Conservation (phyloP, 2,888 invertebrate genomes). For the Drosophila neotestacea region DNA sequence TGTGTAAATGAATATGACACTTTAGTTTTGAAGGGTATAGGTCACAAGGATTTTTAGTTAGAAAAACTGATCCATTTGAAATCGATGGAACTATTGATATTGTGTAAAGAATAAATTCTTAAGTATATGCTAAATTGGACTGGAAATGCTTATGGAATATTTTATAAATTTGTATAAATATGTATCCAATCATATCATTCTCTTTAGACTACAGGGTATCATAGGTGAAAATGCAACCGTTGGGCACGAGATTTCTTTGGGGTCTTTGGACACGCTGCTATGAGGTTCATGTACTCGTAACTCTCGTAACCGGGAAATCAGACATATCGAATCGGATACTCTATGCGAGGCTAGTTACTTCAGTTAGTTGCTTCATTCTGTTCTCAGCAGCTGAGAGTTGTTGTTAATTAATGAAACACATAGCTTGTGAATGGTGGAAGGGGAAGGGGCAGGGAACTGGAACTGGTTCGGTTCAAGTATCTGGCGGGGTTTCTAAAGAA, state of each 20-base stretch:
- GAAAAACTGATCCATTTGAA: too few relatives aligned
- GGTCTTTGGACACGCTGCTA: constrained; percentile 7
- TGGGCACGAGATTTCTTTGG: constrained; percentile 2
- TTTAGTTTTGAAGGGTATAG: too few relatives aligned
- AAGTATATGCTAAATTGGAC: too few relatives aligned
- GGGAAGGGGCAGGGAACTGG: constrained; percentile 3
- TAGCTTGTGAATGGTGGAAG: constrained; percentile 2
- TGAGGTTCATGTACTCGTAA: constrained; percentile 11
- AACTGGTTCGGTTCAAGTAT: constrained; percentile 49
- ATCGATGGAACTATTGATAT: too few relatives aligned
- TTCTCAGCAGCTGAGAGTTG: constrained; percentile 23
- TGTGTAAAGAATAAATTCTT: too few relatives aligned
- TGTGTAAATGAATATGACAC: too few relatives aligned
- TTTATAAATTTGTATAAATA: too few relatives aligned
- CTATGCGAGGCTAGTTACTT: constrained; percentile 49
- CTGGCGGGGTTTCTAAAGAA: constrained; percentile 48
- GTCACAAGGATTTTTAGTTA: too few relatives aligned
- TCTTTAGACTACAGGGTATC: constrained; percentile 2
- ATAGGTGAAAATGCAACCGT: constrained; percentile 1
- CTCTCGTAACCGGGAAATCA: constrained; percentile 38
- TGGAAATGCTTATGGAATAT: too few relatives aligned
- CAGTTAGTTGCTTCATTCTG: constrained; percentile 22
- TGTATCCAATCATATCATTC: background rate
- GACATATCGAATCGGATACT: constrained; percentile 55
- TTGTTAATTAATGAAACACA: constrained; percentile 64